Base-by-base conservation (phyloP, 2,113 vertebrate genomes). In the Pedetes capensis region DNA sequence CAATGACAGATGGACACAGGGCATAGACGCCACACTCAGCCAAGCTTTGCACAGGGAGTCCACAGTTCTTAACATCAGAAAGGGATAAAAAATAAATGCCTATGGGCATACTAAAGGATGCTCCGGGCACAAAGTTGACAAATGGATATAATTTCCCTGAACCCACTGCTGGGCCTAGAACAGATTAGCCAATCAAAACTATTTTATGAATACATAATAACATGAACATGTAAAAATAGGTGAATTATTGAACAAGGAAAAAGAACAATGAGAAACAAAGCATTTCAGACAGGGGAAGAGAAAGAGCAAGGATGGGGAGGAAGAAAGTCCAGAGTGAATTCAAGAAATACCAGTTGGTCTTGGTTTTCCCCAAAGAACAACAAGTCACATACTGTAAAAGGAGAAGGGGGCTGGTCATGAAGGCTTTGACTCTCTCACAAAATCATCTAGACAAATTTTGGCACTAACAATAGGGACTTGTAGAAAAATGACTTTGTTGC, bases 121-220 rank as follows among this genome's bases (percentile, higher is more conserved):
- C 69, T 71, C 44, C 84, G 69, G 79, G 29, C 23, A 66, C 25
- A 20, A 27, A n/a, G 25, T 39, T 91, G 83, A 92, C 68, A 29
- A 93, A 94, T 37, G 74, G 32, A 34, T 86, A 8, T 49, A 61
- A 93, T 96, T 95, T 93, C 53, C 53, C 37, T 22, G 79, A 39
- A 76, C 37, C 42, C 6, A 64, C n/a, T 68, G 59, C 63, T 71
- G 79, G 22, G 55, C 34, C 51, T 94, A 63, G 78, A 87, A 55
- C 44, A 69, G 53, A 61, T 51, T 82, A 89, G 49, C 82, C 42
- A 85, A 76, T 92, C 61, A 78, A 57, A 85, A 72, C n/a, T 90
- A 69, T 88, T 88, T 72, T 76, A 72, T 91, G 17, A 92, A 81
- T 94, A 92, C 95, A 93, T 93, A 95, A 95, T 83, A 91, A 85